phyloP scores from a whole-genome alignment of 1,140 invertebrate species.

The Mercenaria mercenaria region DNA sequence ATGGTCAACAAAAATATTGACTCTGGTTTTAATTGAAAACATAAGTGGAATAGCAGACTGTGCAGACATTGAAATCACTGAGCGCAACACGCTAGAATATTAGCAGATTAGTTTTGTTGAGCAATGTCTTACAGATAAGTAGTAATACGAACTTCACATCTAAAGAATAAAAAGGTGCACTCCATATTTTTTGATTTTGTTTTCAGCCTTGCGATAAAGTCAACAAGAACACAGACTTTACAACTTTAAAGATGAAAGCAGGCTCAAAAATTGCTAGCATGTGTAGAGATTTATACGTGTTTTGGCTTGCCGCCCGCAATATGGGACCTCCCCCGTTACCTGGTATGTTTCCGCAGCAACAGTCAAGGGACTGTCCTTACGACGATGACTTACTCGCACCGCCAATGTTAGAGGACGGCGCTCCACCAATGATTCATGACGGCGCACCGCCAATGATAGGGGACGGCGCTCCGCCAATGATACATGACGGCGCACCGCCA shows the following conservation, averaged over 20 bases:
- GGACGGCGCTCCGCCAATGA: neutral
- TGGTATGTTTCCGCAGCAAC: neutral
- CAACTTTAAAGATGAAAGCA: neutral
- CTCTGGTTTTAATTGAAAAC: too few species aligned
- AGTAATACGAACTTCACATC: too few species aligned
- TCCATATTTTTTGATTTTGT: neutral
- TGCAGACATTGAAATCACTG: too few species aligned
- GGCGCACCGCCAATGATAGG: neutral
- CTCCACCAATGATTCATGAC: neutral
- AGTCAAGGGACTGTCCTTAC: neutral
- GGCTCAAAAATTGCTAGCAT: neutral
- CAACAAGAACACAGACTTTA: neutral
- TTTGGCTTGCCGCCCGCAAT: neutral
- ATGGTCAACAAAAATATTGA: too few species aligned
- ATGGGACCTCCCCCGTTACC: neutral
- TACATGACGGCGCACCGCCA: neutral
- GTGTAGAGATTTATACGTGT: constrained; percentile 16
- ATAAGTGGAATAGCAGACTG: too few species aligned
- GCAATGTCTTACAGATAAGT: too few species aligned
- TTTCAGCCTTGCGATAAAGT: constrained; percentile 38
- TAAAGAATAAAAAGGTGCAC: too few species aligned
- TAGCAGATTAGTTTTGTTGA: too few species aligned
- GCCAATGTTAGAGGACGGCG: too few species aligned
- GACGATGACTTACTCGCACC: too few species aligned
- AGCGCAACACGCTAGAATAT: too few species aligned